Base-by-base conservation (phyloP, 2,113 vertebrate genomes). In the Mastomys coucha region DNA sequence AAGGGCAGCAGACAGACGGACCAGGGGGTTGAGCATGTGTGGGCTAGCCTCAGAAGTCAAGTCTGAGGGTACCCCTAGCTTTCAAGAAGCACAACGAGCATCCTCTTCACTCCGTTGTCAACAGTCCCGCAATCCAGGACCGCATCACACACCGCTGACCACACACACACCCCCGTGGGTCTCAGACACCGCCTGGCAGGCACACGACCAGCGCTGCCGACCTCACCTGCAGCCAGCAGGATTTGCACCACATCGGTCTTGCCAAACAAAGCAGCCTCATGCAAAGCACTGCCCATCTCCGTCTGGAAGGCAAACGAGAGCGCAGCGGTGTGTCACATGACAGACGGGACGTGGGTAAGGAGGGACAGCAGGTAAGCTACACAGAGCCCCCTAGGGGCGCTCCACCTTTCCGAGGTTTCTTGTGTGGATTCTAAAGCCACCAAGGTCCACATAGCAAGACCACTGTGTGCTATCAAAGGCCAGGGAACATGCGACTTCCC, bases 201-300 rank as follows among this genome's bases (percentile, higher is more conserved):
- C 92, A 73, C 95, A 97, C 17, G 67, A 78, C 85, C 84, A 97
- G 96, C 60, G 22, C 95, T 93, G 97, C 97, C 96, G n/a, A 93
- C 98, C 98, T 99, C 98, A 99, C 99, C 99, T 99, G 99, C 99
- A 96, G 98, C 98, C 97, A 99, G 99, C 96, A 99, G 99, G 98
- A 99, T 99, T 98, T 99, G 99, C 67, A 99, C 99, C 98, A 99
- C 99, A 97, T 99, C 99, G 24, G 98, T 99, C 99, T 99, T 99
- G 97, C 99, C 99, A 98, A 99, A 99, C 97, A 99, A 99, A 96
- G 99, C 99, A 78, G 99, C 99, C 98, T 99, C 99, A 63, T 99
- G 99, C 97, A 99, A 99, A 98, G 99, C 99, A 94, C 99, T 99
- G 98, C 99, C 99, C 98, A 99, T 99, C 98, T 99, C 99, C 89